These are phyloP conservation scores for Thymelicus acteon DNA, from an alignment of 2,888 invertebrate species.

Conservation along the genomic window DNA sequence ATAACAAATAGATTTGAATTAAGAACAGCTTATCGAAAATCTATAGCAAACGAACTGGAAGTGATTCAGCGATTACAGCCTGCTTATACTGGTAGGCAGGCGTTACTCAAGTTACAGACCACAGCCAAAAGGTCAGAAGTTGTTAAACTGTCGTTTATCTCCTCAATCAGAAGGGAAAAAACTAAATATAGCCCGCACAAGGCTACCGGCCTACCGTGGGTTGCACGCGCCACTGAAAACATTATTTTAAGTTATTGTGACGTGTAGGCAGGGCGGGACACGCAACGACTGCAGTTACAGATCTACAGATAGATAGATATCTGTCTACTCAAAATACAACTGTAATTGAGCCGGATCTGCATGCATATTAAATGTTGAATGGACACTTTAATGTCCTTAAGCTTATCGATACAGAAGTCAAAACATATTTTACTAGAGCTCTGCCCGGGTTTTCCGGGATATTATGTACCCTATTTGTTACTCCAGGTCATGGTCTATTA, in stretches of 20 bases:
- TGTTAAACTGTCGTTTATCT: slow-evolving; percentile 37
- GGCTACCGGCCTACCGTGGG: slow-evolving; percentile 12
- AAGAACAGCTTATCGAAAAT: neutral
- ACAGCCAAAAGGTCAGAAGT: slow-evolving; percentile 36
- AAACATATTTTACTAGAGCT: no score
- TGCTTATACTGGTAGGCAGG: slow-evolving; percentile 15
- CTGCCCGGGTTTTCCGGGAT: no score
- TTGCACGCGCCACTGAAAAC: neutral
- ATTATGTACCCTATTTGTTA: no score
- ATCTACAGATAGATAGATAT: no score
- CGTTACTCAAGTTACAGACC: neutral
- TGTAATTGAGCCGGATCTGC: no score
- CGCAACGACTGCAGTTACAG: neutral
- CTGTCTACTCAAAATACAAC: no score
- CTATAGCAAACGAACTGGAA: neutral
- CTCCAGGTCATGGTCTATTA: no score
- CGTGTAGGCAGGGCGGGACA: neutral
- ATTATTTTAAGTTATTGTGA: neutral
- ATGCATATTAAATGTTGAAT: no score
- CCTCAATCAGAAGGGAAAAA: slow-evolving; percentile 38
- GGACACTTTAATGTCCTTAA: no score
- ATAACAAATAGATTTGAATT: no score
- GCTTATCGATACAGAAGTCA: no score
- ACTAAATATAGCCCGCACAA: slow-evolving; percentile 20
- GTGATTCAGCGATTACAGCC: neutral